Conservation (phyloP, 1,140 invertebrate genomes). For the Diachasmimorpha longicaudata region DNA sequence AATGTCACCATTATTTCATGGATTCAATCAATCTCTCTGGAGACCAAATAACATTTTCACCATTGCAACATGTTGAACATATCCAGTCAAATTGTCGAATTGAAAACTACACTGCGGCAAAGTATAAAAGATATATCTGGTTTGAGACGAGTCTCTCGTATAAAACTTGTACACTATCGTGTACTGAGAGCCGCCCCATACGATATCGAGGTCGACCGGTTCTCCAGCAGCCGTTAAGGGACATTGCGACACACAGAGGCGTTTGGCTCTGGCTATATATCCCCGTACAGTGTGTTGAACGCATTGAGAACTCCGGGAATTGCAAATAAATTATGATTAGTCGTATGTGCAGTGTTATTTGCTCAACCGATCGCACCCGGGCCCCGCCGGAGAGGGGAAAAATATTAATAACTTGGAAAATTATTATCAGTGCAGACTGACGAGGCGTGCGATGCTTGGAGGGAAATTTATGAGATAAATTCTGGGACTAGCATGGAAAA, state of each 20-base stretch:
- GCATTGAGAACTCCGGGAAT: constrained; percentile 39
- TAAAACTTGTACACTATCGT: background rate
- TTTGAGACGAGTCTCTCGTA: constrained; percentile 4
- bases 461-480: too few relatives aligned
- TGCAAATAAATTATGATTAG: constrained; percentile 50
- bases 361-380: background rate
- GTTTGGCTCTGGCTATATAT: background rate
- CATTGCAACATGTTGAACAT: background rate
- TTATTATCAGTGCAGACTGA: background rate
- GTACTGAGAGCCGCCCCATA: constrained; percentile 9
- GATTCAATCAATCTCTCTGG: background rate
- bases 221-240: constrained; percentile 56
- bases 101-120: background rate
- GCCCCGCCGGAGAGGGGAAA: background rate
- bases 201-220: constrained; percentile 59
- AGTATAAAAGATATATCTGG: constrained; percentile 4
- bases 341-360: background rate
- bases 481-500: too few relatives aligned
- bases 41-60: background rate
- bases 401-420: background rate
- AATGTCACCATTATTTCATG: too few relatives aligned
- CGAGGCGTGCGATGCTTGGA: background rate
- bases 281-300: background rate
- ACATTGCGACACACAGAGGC: constrained; percentile 50
- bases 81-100: background rate